phyloP scores from a whole-genome alignment of 2,797 vertebrate genomes.

The Brachymystax lenok region DNA sequence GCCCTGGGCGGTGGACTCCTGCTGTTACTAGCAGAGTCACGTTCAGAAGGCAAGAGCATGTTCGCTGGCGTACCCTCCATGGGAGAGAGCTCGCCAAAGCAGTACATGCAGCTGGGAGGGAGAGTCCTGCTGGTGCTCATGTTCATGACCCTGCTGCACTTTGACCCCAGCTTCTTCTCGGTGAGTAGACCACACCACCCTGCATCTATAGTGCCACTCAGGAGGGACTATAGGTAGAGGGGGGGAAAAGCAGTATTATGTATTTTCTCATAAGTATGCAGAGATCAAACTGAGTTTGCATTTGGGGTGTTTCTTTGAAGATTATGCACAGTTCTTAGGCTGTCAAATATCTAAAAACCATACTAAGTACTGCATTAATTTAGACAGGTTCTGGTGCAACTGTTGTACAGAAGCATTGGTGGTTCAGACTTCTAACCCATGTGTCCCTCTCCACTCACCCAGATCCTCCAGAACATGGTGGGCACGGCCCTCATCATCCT shows the following conservation, averaged over 20 bases:
- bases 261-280: not conserved
- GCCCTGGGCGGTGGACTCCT: conserved; percentile 94
- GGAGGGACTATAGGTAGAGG: not conserved
- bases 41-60: conserved; percentile 98
- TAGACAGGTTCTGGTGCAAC: too few species aligned
- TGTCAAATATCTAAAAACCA: too few species aligned
- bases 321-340: too few species aligned
- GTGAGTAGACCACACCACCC: conserved; percentile 77
- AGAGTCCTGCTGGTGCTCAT: conserved; percentile 94
- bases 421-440: not conserved
- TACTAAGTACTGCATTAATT: too few species aligned
- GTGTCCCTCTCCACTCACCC: conserved; percentile 14
- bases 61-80: conserved; percentile 92
- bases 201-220: not conserved
- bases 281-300: not conserved
- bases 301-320: too few species aligned
- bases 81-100: conserved; percentile 89
- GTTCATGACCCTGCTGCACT: conserved; percentile 99
- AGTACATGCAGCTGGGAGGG: conserved; percentile 98
- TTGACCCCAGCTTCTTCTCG: conserved; percentile 92
- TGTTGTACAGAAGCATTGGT: too few species aligned
- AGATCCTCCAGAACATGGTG: conserved; percentile 98
- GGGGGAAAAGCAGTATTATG: not conserved
- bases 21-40: conserved; percentile 92
- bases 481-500: conserved; percentile 94